phyloP scores from a whole-genome alignment of 2,797 vertebrate genomes.

The Ataeniobius toweri region DNA sequence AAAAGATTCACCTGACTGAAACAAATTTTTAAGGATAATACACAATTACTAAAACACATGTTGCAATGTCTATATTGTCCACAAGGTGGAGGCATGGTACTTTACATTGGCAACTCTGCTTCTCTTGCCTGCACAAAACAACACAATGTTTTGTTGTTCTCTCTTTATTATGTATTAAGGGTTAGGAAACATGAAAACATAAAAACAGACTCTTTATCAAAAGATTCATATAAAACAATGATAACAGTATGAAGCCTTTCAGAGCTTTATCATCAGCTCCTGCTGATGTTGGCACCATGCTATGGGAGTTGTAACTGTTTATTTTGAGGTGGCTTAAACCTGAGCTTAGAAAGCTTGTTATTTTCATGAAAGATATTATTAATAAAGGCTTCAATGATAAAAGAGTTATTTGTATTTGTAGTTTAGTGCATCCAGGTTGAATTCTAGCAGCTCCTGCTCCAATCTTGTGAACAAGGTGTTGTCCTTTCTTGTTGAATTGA shows the following conservation, averaged over 20 bases:
- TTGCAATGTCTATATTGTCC: slow-evolving; percentile 21
- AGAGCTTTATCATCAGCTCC: slow-evolving; percentile 42
- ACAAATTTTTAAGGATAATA: not conserved
- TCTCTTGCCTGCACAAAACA: slow-evolving; percentile 36
- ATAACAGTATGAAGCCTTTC: slow-evolving; percentile 44
- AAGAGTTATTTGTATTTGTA: slow-evolving; percentile 12
- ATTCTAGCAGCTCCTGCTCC: slow-evolving; percentile 26
- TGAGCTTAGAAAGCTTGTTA: slow-evolving; percentile 53
- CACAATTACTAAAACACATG: not conserved
- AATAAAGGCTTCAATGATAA: slow-evolving; percentile 19
- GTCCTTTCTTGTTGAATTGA: slow-evolving; percentile 7
- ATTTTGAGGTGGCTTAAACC: slow-evolving; percentile 53
- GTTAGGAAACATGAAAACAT: slow-evolving; percentile 69
- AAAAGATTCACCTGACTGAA: not conserved
- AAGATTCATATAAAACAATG: slow-evolving; percentile 53
- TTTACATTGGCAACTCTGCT: not conserved
- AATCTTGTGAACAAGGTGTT: slow-evolving; percentile 15
- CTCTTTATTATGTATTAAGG: slow-evolving; percentile 57
- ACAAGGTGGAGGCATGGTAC: slow-evolving; percentile 32
- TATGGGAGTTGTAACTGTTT: slow-evolving; percentile 29
- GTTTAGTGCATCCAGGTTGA: slow-evolving; percentile 25
- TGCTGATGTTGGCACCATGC: slow-evolving; percentile 65
- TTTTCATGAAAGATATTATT: slow-evolving; percentile 25
- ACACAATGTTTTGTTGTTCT: slow-evolving; percentile 34
- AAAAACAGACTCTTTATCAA: slow-evolving; percentile 46